Evolutionary conservation across 2,797 vertebrate genomes (phyloP), one percentile per base, ranked within the genome.

Genomic region (Oophaga sylvatica): DNA sequence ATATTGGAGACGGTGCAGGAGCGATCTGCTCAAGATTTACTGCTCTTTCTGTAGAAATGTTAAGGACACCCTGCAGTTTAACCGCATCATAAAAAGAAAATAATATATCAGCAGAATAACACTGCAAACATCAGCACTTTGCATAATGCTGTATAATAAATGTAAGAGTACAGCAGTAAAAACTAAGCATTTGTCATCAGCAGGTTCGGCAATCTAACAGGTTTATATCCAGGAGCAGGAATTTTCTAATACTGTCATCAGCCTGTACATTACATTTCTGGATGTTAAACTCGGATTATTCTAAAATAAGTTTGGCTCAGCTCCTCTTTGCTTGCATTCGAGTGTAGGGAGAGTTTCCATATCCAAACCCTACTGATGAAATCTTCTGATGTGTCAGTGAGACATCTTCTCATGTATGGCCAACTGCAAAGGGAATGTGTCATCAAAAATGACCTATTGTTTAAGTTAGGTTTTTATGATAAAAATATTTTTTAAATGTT

Each of bases 131-230:
- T 77, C 48, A n/a, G 12, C 75, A 77, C 75, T 77, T 56, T 77
- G 75, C 75, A 77, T 77, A 77, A 77, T 77, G n/a, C 6, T 5
- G n/a, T 56, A 56, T 77, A 53, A 77, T 77, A 77, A 77, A 77
- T 26, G 75, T n/a, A 56, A 56, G 75, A 56, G 75, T 26, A 13
- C 48, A 1, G 48, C 48, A 77, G 13, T 77, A 56, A 77, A 77
- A 26, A 16, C 0, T 0, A 77, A 22, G 75, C 53, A 22, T 56
- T 56, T 56, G 56, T 73, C 71, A 45, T 56, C 75, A n/a, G 75
- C 16, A 77, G 22, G 6, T 26, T 26, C n/a, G 5, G 22, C 45
- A 48, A 48, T 11, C 41, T 22, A 53, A 48, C 75, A 56, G 75
- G 10, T 77, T 56, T 26, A 16, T 53, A 20, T n/a, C 11, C n/a